Base-by-base conservation (phyloP, 23 tunicate species). In the Phallusia fumigata region DNA sequence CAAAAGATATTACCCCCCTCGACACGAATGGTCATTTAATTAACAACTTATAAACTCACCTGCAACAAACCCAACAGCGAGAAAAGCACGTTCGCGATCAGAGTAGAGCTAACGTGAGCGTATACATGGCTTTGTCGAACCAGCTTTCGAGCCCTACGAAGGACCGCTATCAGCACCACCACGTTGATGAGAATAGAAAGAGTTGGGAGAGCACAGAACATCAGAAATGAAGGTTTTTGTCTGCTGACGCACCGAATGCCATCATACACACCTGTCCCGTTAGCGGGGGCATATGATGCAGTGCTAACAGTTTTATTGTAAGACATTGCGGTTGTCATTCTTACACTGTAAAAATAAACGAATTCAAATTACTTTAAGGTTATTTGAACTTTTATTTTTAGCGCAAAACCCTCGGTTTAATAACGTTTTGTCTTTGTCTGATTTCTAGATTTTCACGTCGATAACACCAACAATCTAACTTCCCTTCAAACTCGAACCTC, bases 111-210 rank as follows among this genome's bases (percentile, higher is more conserved):
- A 50, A 93, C 98, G 50, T 93, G 98, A 30, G 85, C 87, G 84
- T 93, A 93, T 19, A 93, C 90, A 53, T 91, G 93, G 44, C 90
- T 93, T 83, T 86, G 90, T n/a, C 98, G 93, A 65, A 84, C 36
- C 53, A 93, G 81, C 73, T 82, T 85, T 24, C 85, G 58, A 33
- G 84, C 52, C 26, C 79, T 82, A 26, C 92, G 83, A 40, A 87
- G 45, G 35, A 93, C 93, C 3, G 98, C 93, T 0, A 82, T 80
- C 58, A 93, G 79, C 24, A 93, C 87, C 0, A 88, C 72, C 53
- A 85, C 64, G 73, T 93, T 93, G 65, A 93, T 88, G 35, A 88
- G 19, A 18, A 93, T 72, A 16, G 98, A 76, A 18, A 93, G n/a
- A 16, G 84, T 18, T n/a, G 98, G 98, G 19, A 93, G 26, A 31